Evolutionary conservation across 2,797 vertebrate genomes (phyloP).

Genomic region (Cirrhinus molitorella): DNA sequence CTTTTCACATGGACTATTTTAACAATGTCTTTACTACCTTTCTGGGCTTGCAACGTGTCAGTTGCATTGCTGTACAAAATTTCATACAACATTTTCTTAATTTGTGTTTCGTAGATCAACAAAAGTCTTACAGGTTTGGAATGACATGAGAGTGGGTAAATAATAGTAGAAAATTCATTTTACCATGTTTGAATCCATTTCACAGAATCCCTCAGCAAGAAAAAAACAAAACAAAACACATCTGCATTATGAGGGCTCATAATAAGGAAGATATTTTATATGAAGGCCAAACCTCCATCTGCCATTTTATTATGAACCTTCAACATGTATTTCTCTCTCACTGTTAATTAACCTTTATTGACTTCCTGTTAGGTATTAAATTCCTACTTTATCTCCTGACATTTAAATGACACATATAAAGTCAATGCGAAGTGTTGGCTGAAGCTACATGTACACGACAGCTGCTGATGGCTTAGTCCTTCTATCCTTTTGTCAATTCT

Average conservation of each 20-base stretch:
- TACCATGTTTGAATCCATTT: neutral
- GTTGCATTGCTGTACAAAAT: too few species aligned
- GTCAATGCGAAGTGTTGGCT: slow-evolving; percentile 65
- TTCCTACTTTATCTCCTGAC: slow-evolving; percentile 72
- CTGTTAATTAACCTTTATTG: slow-evolving; percentile 84
- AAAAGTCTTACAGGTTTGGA: too few species aligned
- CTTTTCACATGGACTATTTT: too few species aligned
- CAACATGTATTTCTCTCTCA: slow-evolving; percentile 66
- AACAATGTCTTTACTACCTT: too few species aligned
- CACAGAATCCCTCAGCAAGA: neutral
- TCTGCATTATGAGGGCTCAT: neutral
- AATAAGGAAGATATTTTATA: slow-evolving; percentile 29
- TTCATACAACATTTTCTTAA: too few species aligned
- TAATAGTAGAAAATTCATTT: neutral
- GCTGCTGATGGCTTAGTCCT: slow-evolving; percentile 50
- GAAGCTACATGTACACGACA: slow-evolving; percentile 45
- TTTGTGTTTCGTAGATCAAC: too few species aligned
- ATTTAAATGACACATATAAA: slow-evolving; percentile 78
- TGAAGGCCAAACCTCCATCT: slow-evolving; percentile 47
- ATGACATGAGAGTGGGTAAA: too few species aligned
- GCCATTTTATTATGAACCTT: slow-evolving; percentile 62
- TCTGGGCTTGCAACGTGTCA: too few species aligned
- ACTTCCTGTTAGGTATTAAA: slow-evolving; percentile 74
- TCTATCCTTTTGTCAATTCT: slow-evolving; percentile 15
- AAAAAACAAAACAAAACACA: neutral